Evolutionary conservation across 2,888 invertebrate species (phyloP).

Genomic region (Acanthopleura granulata): DNA sequence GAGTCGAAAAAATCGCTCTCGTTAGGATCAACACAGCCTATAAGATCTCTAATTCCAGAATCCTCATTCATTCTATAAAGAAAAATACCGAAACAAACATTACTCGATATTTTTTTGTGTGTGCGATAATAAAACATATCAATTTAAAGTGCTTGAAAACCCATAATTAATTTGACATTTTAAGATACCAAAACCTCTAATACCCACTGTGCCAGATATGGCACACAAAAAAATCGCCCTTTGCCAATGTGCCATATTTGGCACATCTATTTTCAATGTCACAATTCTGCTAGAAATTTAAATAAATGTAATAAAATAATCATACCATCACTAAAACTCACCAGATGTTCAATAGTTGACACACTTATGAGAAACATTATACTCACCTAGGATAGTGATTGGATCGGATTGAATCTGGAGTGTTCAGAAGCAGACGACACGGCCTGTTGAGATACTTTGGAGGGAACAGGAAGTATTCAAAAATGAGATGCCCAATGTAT

Average conservation of each 20-base stretch:
- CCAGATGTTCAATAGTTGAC: neutral
- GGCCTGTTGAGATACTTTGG: neutral
- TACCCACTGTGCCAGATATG: conserved; percentile 3
- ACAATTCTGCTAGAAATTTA: conserved; percentile 4
- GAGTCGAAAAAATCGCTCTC: conserved; percentile 1
- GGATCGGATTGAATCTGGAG: neutral
- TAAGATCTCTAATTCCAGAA: neutral
- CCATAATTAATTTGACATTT: neutral
- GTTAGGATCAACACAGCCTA: neutral
- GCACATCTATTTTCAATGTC: conserved; percentile 7
- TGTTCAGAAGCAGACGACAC: neutral
- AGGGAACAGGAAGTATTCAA: neutral
- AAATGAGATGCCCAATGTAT: conserved; percentile 7
- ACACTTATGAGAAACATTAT: conserved; percentile 7
- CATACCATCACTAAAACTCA: neutral
- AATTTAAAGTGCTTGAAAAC: conserved; percentile 1
- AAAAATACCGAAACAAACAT: neutral
- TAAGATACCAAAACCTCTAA: neutral
- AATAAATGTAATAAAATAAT: conserved; percentile 4
- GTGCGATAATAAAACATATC: neutral
- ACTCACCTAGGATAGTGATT: conserved; percentile 7
- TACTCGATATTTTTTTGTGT: neutral
- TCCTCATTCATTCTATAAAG: conserved; percentile 1
- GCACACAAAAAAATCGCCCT: neutral
- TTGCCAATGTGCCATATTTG: conserved; percentile 4